Percentiles rank a stretch among this genome's conserved stretches.
These are phyloP conservation scores for Cyanoramphus novaezelandiae DNA, from an alignment of 2,113 vertebrate species.

Conservation along the genomic window DNA sequence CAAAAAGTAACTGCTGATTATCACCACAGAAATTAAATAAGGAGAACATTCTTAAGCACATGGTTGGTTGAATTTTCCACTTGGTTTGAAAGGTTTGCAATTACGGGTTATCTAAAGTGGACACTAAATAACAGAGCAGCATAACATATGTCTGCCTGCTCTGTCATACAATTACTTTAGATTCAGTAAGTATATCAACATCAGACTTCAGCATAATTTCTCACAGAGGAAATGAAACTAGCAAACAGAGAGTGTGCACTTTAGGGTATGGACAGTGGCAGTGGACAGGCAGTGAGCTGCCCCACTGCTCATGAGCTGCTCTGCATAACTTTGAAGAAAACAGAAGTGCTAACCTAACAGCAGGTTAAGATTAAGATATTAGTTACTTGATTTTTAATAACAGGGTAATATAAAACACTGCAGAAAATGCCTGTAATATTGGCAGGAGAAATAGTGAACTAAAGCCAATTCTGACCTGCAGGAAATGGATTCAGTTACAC, in stretches of 20 bases:
- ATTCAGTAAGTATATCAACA: neutral
- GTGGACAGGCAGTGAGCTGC: neutral
- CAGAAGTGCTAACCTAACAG: neutral
- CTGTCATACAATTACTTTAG: neutral
- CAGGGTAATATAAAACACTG: neutral
- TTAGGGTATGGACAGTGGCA: neutral
- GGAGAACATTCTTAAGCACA: neutral
- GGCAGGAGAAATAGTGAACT: neutral
- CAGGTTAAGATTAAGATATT: neutral
- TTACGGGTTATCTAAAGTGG: neutral
- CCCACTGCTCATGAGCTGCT: neutral
- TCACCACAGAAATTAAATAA: neutral
- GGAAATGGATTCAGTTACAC: neutral
- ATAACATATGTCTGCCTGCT: neutral
- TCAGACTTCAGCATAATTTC: neutral
- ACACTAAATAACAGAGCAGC: constrained; percentile 19
- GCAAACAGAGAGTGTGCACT: neutral
- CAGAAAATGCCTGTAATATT: neutral
- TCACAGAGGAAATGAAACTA: neutral
- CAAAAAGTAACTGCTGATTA: constrained; percentile 8
- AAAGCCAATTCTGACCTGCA: neutral
- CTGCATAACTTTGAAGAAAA: neutral
- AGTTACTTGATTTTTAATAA: neutral
- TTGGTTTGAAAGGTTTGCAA: constrained; percentile 5
- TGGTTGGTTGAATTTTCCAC: neutral